Base-by-base conservation (phyloP, 2,888 invertebrate species). In the Drosophila pseudotalamancana region DNA sequence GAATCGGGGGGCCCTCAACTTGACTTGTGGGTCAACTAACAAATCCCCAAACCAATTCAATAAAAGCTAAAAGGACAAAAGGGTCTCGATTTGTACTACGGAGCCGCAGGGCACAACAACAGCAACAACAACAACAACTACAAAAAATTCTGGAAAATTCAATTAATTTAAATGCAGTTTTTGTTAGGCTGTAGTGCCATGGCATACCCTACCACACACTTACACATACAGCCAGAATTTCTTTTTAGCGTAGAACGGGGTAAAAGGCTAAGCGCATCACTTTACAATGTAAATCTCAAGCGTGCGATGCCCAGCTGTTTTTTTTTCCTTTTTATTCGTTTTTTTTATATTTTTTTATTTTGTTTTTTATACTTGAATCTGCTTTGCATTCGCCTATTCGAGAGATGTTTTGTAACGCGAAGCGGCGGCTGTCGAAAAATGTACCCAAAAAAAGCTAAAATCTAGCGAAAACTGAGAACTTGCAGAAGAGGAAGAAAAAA, bases 281-380 rank as follows among this genome's bases (percentile, higher is more conserved):
- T 88, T 87, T 88, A 78, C 88, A 77, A 88, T 87, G 77, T 87
- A 87, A 87, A 87, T 87, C 87, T 87, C 82, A 77, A 87, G 88
- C 75, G 85, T 72, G 80, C 67, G 74, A 78, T 87, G 64, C 64
- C 72, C 69, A 80, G 39, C 72, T 53, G 60, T 19, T 18, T 43
- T n/a, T 16, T 1, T 9, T 25, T 9, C 14, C 8, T 16, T 14
- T 4, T 8, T 25, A 25, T 43, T 57, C 50, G 29, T 40, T 72
- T 76, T 51, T 62, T 64, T 31, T 40, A 34, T 16, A 25, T 55
- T 14, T 51, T 35, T 40, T 65, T 64, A 46, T 50, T 35, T 64
- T 61, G 42, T 46, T 45, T 57, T 56, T 51, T 40, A 27, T 66
- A 53, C 66, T 71, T 6, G 50, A 51, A 57, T 55, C 63, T 71